A percentile compares a stretch with the other conserved stretches of the same genome.
Evolutionary conservation across 2,888 invertebrate species (phyloP).

Genomic region (Pecten maximus): DNA sequence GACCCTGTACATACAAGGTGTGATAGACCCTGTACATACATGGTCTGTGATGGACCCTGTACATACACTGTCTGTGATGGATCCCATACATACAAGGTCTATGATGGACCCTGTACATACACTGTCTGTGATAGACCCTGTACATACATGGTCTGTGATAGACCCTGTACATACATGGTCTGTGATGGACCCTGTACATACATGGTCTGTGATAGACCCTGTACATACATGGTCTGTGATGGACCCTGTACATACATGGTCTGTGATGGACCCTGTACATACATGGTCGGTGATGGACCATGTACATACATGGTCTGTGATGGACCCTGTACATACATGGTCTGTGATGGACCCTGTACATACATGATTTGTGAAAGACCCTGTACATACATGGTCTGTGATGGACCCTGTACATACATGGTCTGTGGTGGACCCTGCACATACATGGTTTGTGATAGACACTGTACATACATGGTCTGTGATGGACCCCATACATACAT

Average conservation of each 20-base stretch:
- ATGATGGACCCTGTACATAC: slow-evolving; percentile 35
- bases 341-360: neutral
- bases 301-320: slow-evolving; percentile 6
- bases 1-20: neutral
- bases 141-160: too few species aligned
- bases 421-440: neutral
- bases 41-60: neutral
- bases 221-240: neutral
- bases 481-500: neutral
- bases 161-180: too few species aligned
- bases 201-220: too few species aligned
- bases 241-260: neutral
- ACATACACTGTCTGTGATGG: neutral
- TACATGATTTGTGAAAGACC: neutral
- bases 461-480: neutral
- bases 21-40: neutral
- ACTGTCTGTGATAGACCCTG: too few species aligned
- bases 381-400: neutral
- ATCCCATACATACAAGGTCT: slow-evolving; percentile 42
- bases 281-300: neutral
- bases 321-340: neutral
- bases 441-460: slow-evolving; percentile 6
- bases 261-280: neutral
- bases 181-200: too few species aligned
- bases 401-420: neutral